Percentiles rank a stretch among this genome's conserved stretches.
phyloP scores from a whole-genome alignment of 2,797 vertebrate genomes.

The Glyptemys insculpta region DNA sequence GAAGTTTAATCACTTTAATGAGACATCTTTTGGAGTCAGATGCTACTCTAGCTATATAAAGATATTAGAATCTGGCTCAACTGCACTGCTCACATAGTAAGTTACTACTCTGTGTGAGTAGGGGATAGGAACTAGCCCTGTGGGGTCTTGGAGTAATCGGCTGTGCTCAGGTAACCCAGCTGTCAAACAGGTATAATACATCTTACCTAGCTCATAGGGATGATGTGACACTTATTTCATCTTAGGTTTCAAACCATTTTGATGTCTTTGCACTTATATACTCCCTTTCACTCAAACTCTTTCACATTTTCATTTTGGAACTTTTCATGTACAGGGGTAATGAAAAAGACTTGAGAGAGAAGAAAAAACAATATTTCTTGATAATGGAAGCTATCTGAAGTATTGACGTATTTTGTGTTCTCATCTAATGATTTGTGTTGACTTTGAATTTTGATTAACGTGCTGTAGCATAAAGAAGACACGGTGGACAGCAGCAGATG shows the following conservation, averaged over 20 bases:
- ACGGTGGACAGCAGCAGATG: neutral
- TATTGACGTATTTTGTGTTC: neutral
- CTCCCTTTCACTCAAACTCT: neutral
- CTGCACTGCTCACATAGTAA: neutral
- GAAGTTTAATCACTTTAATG: neutral
- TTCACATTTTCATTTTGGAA: neutral
- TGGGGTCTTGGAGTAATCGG: neutral
- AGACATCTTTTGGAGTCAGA: neutral
- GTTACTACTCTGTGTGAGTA: neutral
- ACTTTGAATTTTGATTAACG: neutral
- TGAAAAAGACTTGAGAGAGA: neutral
- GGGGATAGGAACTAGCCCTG: neutral
- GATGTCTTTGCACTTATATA: neutral
- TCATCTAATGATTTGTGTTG: neutral
- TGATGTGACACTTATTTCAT: neutral
- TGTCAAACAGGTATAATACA: neutral
- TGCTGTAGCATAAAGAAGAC: neutral
- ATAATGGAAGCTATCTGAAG: neutral
- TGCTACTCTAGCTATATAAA: neutral
- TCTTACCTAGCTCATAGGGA: neutral
- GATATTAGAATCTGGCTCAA: fast-evolving
- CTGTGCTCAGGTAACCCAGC: neutral
- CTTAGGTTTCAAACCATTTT: neutral
- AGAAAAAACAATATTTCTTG: neutral
- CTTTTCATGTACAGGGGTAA: neutral